Conservation (phyloP, 2,113 vertebrate species). For the Carollia perspicillata region DNA sequence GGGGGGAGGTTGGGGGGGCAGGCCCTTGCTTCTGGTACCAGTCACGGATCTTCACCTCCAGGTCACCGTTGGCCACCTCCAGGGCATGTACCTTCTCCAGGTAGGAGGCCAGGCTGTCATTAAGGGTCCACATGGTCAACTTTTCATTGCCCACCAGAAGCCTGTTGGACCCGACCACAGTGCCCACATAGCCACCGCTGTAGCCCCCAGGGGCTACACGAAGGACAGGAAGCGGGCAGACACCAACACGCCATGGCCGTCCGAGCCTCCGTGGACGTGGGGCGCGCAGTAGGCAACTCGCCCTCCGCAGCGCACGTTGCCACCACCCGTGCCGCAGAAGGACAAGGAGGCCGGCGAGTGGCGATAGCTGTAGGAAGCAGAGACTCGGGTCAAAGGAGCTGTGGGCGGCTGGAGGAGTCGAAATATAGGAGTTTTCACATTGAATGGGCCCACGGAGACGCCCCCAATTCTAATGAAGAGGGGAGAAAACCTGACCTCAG, state of each 20-base stretch:
- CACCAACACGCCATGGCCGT: conserved; percentile 82
- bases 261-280: conserved; percentile 85
- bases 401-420: background rate
- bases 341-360: conserved; percentile 60
- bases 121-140: conserved; percentile 92
- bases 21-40: conserved; percentile 86
- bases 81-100: conserved; percentile 84
- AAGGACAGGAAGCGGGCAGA: conserved; percentile 76
- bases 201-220: conserved; percentile 52
- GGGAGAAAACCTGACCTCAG: background rate
- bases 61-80: conserved; percentile 80
- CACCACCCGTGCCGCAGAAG: conserved; percentile 42
- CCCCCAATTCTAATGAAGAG: background rate
- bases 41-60: conserved; percentile 84
- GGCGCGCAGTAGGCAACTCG: conserved; percentile 81
- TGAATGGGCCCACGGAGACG: background rate
- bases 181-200: conserved; percentile 32
- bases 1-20: no score
- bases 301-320: background rate
- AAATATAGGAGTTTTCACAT: background rate
- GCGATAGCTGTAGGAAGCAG: conserved; percentile 71
- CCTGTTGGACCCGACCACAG: conserved; percentile 65
- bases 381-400: background rate
- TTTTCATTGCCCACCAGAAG: conserved; percentile 85
- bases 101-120: conserved; percentile 91